These are phyloP conservation scores for Macropus fuliginosus DNA, from an alignment of 2,797 vertebrate species.

Conservation along the genomic window DNA sequence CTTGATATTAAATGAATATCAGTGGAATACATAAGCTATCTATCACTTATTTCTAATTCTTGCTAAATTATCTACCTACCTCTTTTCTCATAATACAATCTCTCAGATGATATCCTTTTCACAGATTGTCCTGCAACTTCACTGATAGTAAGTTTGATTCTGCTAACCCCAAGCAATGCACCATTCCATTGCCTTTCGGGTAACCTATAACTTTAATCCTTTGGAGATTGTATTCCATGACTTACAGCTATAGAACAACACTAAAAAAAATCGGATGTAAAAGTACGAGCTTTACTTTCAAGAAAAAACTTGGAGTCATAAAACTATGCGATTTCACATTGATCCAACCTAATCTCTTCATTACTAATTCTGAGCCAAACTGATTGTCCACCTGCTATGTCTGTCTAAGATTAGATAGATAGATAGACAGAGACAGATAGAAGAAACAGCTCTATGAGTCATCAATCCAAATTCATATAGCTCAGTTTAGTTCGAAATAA, in stretches of 20 bases:
- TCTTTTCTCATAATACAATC: neutral
- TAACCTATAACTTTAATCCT: neutral
- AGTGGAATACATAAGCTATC: neutral
- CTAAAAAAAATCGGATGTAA: neutral
- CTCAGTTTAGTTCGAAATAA: too few relatives aligned
- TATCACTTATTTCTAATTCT: neutral
- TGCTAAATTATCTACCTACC: neutral
- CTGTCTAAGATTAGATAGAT: too few relatives aligned
- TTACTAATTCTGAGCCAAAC: too few relatives aligned
- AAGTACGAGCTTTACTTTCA: neutral
- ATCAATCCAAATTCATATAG: too few relatives aligned
- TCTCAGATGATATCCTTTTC: neutral
- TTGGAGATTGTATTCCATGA: neutral
- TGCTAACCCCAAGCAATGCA: neutral
- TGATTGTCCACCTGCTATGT: too few relatives aligned
- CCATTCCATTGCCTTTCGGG: neutral
- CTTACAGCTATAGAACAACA: neutral
- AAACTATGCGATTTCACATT: neutral
- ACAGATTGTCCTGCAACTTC: neutral
- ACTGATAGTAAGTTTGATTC: neutral
- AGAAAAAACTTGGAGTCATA: neutral
- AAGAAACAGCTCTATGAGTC: too few relatives aligned
- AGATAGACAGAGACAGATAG: too few relatives aligned
- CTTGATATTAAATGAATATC: neutral
- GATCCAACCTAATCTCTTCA: neutral